Base-by-base conservation (phyloP, 2,113 vertebrate species). In the Colinus virginianus region DNA sequence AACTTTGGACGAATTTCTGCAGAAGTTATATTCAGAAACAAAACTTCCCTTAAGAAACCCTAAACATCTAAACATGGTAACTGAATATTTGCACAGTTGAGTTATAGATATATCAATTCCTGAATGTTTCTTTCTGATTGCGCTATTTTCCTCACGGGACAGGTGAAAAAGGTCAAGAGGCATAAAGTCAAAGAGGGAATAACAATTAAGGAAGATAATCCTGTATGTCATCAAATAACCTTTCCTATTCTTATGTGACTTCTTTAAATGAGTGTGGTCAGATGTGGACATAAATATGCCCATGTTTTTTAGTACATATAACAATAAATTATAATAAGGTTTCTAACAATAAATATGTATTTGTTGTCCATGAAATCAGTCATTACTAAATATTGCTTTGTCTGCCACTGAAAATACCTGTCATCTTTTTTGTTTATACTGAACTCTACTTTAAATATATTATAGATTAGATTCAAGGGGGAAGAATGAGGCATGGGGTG, bases 91-190 rank as follows among this genome's bases (percentile, higher is more conserved):
- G 42, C 32, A 40, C 51, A 62, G 36, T 21, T 69, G 46, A 83
- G 28, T 55, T 80, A 10, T 30, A 67, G 59, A 69, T 79, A 34
- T 4, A 53, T 23, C 48, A 49, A 4, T 42, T 67, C 42, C 32
- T 89, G 59, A 46, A 59, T 63, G 12, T 79, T 93, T 89, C 46
- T 70, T 92, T 89, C 81, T 92, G 67, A 70, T 79, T 55, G 32
- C 75, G 34, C 13, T 67, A 28, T 8, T 45, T 89, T 86, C 71
- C 83, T 87, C 81, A 74, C 42, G 75, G 89, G 81, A 69, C 20
- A 82, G 42, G 43, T 93, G 75, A 55, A 94, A 93, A 95, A 92
- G 81, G 75, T 94, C 87, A 89, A 87, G 84, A 63, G 81, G 55
- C 81, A 51, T 79, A 19, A 93, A 92, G 63, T 77, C 45, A 89